Evolutionary conservation across 2,888 invertebrate species (phyloP).

Genomic region (Andrena trimmerana): DNA sequence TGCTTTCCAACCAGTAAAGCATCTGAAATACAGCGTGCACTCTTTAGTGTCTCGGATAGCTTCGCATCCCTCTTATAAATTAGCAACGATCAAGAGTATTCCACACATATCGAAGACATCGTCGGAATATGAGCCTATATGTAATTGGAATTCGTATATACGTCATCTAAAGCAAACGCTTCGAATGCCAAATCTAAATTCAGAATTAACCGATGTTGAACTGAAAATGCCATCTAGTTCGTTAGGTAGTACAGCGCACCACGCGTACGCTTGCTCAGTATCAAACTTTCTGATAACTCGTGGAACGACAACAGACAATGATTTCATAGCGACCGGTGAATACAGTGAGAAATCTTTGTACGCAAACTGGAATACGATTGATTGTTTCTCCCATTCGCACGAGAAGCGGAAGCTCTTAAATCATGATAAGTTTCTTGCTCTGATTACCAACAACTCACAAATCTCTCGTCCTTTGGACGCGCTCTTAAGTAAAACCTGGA

Average conservation of each 20-base stretch:
- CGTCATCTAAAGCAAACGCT: slow-evolving; percentile 80
- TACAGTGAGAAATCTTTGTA: slow-evolving; percentile 82
- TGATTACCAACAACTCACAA: slow-evolving; percentile 85
- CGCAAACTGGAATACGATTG: slow-evolving; percentile 82
- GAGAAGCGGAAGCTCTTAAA: slow-evolving; percentile 83
- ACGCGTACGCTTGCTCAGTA: slow-evolving; percentile 72
- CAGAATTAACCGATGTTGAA: slow-evolving; percentile 72
- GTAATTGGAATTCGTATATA: slow-evolving; percentile 83
- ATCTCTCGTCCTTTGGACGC: slow-evolving; percentile 82
- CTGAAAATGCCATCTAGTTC: slow-evolving; percentile 66
- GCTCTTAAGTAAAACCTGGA: slow-evolving; percentile 85
- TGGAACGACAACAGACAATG: slow-evolving; percentile 76
- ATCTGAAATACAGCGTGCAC: slow-evolving; percentile 73
- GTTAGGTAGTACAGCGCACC: slow-evolving; percentile 23
- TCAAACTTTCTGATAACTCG: slow-evolving; percentile 85
- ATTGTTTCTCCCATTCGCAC: slow-evolving; percentile 82
- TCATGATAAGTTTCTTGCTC: slow-evolving; percentile 84
- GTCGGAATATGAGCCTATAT: slow-evolving; percentile 81
- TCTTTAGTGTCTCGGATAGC: slow-evolving; percentile 82
- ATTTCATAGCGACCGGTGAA: slow-evolving; percentile 73
- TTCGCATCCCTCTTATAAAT: slow-evolving; percentile 86
- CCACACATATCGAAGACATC: slow-evolving; percentile 81
- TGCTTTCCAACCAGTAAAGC: slow-evolving; percentile 84
- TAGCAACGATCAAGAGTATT: slow-evolving; percentile 84
- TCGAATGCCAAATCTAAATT: slow-evolving; percentile 65